Conservation (phyloP, 1,140 invertebrate species). For the Eulimnadia texana region DNA sequence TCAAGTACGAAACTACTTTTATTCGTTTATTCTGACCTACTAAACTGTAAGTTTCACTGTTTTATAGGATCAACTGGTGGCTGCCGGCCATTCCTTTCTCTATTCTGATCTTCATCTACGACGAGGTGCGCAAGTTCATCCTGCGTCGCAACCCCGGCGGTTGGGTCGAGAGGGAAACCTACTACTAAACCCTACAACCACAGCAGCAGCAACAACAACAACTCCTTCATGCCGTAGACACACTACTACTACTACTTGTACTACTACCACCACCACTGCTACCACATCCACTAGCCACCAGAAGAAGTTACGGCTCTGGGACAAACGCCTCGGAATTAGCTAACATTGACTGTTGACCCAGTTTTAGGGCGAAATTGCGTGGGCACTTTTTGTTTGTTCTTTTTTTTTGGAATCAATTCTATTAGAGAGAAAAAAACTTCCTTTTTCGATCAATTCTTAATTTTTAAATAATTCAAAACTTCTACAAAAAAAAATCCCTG, state of each 20-base stretch:
- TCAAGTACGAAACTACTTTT: constrained; percentile 58
- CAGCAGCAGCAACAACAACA: no score
- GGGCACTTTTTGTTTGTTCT: not conserved
- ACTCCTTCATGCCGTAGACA: not conserved
- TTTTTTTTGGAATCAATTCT: not conserved
- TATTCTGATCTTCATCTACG: constrained; percentile 93
- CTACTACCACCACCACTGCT: not conserved
- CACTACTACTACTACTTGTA: not conserved
- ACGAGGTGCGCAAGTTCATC: constrained; percentile 90
- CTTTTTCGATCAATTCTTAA: not conserved
- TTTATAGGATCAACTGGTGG: constrained; percentile 91
- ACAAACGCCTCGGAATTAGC: not conserved
- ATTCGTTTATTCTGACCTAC: no score
- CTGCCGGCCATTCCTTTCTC: constrained; percentile 91
- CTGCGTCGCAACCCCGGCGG: constrained; percentile 91
- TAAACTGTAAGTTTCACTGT: not conserved
- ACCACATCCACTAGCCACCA: no score
- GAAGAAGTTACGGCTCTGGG: no score
- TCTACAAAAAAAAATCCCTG: no score
- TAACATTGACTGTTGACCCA: not conserved
- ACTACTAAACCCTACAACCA: no score
- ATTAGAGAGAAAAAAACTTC: no score
- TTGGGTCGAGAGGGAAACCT: constrained; percentile 97
- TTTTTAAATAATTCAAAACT: no score
- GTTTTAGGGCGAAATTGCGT: not conserved